Conservation (phyloP, 2,888 invertebrate genomes). For the Drepana falcataria region DNA sequence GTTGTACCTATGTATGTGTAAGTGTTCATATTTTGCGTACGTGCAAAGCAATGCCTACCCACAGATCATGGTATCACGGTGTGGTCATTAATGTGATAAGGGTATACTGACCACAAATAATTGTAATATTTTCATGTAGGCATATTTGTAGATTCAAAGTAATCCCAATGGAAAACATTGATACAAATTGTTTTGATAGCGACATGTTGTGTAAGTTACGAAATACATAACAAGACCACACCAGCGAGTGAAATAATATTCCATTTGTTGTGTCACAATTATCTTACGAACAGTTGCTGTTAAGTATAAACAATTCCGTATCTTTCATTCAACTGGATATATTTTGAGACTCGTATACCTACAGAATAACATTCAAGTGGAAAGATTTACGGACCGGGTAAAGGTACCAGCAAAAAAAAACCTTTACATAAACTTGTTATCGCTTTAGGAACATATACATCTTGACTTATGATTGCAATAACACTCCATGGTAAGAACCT, state of each 20-base stretch:
- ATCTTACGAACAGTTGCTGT: slow-evolving; percentile 7
- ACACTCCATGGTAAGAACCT: no score
- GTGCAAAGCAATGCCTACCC: no score
- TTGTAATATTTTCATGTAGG: not conserved
- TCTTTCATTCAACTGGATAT: slow-evolving; percentile 12
- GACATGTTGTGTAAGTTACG: slow-evolving; percentile 19
- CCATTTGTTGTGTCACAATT: slow-evolving; percentile 18
- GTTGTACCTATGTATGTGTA: no score
- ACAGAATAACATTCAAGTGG: not conserved
- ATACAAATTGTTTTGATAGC: slow-evolving; percentile 14
- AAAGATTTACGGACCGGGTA: not conserved
- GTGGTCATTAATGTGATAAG: no score
- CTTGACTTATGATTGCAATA: no score
- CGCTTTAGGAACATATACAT: no score
- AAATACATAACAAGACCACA: slow-evolving; percentile 17
- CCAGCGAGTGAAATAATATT: slow-evolving; percentile 19
- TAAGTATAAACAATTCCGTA: slow-evolving; percentile 14
- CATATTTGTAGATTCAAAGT: not conserved
- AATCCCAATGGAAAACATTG: slow-evolving; percentile 14
- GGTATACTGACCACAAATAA: no score
- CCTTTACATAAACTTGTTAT: no score
- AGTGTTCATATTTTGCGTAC: no score
- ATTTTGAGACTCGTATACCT: not conserved
- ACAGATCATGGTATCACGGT: no score
- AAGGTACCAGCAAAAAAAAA: no score